phyloP scores from a whole-genome alignment of 2,113 vertebrate genomes.

The Hyaena hyaena region DNA sequence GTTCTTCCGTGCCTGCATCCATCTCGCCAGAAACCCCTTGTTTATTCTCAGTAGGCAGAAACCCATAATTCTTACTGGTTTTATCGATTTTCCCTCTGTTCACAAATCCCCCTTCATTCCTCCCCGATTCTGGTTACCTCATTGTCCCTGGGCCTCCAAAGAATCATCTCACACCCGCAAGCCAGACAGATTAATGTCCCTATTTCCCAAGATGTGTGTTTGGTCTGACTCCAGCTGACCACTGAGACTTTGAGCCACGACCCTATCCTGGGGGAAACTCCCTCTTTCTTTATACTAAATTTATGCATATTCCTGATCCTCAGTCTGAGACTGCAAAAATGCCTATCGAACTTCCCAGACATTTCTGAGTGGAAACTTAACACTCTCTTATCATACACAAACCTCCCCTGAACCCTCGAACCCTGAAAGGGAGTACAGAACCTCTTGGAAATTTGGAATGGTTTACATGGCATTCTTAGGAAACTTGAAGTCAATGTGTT shows the following conservation, averaged over 20 bases:
- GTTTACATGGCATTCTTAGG: conserved; percentile 1
- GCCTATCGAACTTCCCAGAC: background rate
- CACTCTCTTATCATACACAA: conserved; percentile 34
- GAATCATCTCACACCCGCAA: conserved; percentile 73
- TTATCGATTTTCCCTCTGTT: conserved; percentile 70
- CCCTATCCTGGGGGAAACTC: background rate
- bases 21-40: conserved; percentile 59
- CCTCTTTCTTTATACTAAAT: conserved; percentile 39
- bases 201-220: conserved; percentile 68
- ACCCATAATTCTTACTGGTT: conserved; percentile 65
- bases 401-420: conserved; percentile 9
- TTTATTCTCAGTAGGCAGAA: conserved; percentile 69
- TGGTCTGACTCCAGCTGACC: conserved; percentile 71
- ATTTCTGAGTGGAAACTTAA: conserved; percentile 37
- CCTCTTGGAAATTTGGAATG: conserved; percentile 38
- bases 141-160: conserved; percentile 64
- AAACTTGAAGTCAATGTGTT: conserved; percentile 32
- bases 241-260: conserved; percentile 50
- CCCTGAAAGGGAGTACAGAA: background rate
- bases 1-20: conserved; percentile 33
- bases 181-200: conserved; percentile 76
- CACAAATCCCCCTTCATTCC: conserved; percentile 65
- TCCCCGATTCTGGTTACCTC: conserved; percentile 68
- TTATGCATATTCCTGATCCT: conserved; percentile 41
- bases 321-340: background rate